Evolutionary conservation across 1,140 invertebrate genomes (phyloP), one percentile per base, ranked within the genome.

Genomic region (Ips typographus): DNA sequence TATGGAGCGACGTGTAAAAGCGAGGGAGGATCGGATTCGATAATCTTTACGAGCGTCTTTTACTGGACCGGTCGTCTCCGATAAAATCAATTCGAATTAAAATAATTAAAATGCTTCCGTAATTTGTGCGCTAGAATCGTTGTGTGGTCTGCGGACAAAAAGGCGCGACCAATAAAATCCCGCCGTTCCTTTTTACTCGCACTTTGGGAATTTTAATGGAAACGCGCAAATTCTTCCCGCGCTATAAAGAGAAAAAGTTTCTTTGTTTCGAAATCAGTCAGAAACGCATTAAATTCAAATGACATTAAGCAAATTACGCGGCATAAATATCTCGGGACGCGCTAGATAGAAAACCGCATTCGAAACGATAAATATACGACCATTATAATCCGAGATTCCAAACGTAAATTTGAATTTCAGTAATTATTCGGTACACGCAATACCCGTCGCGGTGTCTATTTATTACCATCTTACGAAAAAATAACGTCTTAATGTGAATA

Each of bases 131-230:
- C 57, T 59, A 59, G 57, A 59, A 59, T 59, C 57, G 6, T 36
- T 41, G 57, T 59, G 57, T 59, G 57, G 57, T 59, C 57, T 8
- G 8, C 57, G 57, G 38, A 38, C 57, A 59, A 59, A 59, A 59
- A 59, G 40, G 57, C 57, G 57, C 57, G 38, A 59, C 40, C 57
- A 59, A 59, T 59, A 59, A 59, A 59, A 59, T 59, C 40, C 57
- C 40, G 57, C 40, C 57, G 57, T 59, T 59, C 57, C 57, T 40
- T 59, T 59, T 59, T 59, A 59, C 42, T 40, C 57, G 57, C 57
- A 59, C 57, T 59, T 39, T 41, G 57, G 57, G 57, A 59, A 59
- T 59, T 39, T 59, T 59, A 59, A 59, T 59, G n/a, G 57, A 7
- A 59, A 59, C 57, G 38, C n/a, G 53, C 1, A 37, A 37, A 56